Evolutionary conservation across 2,113 vertebrate species (phyloP).

Genomic region (Channa maculata): DNA sequence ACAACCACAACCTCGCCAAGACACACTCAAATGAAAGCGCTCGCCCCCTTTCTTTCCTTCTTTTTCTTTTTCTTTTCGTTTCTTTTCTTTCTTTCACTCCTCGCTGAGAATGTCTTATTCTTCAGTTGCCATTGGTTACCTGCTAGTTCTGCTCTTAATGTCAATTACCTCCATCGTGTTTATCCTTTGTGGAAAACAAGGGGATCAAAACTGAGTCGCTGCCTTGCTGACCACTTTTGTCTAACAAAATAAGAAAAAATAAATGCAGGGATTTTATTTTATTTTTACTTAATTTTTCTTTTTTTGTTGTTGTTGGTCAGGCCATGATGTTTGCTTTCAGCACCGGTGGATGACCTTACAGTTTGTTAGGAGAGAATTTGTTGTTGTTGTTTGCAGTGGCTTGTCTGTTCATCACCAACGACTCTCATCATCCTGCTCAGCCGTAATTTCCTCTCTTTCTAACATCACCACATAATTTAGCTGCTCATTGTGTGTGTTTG

Average conservation of each 20-base stretch:
- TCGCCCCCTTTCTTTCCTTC: constrained; percentile 45
- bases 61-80: too few species aligned
- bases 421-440: constrained; percentile 46
- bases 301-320: constrained; percentile 13
- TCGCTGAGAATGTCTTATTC: constrained; percentile 62
- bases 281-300: background rate
- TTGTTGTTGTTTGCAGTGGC: constrained; percentile 42
- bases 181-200: constrained; percentile 56
- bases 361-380: constrained; percentile 48
- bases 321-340: constrained; percentile 34
- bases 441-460: constrained; percentile 61
- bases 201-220: constrained; percentile 40
- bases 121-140: constrained; percentile 83
- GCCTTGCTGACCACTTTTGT: constrained; percentile 25
- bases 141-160: constrained; percentile 72
- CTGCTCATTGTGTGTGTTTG: constrained; percentile 39
- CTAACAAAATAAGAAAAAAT: background rate
- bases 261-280: background rate
- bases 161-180: constrained; percentile 76
- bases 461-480: constrained; percentile 55
- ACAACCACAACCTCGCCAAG: constrained; percentile 67
- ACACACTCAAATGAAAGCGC: constrained; percentile 42
- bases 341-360: constrained; percentile 21
- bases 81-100: constrained; percentile 33
- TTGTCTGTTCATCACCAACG: constrained; percentile 52